Base-by-base conservation (phyloP, 1,140 invertebrate genomes). In the Popillia japonica region DNA sequence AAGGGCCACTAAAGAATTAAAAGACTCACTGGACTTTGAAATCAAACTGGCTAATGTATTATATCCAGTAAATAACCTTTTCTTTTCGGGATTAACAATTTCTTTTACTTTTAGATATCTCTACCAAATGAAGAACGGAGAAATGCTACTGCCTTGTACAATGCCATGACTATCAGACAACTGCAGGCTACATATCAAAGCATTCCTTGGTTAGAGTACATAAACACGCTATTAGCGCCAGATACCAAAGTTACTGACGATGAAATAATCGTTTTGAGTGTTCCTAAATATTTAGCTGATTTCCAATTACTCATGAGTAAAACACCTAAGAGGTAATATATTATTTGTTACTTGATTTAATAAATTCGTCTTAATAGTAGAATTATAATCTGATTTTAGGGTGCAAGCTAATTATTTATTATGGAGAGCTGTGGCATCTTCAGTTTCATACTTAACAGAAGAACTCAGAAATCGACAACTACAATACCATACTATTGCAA, bases 111-210 rank as follows among this genome's bases (percentile, higher is more conserved):
- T 11, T 81, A 97, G 95, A 96, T 96, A 80, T 97, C 96, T 0
- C 87, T 96, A 81, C 96, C 97, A 2, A 90, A 92, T 78, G 96
- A 99, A 86, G 95, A 98, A 87, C 90, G 97, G 72, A 90, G 97
- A 78, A 98, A 99, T 86, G 95, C 95, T 2, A 94, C 95, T 3
- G 93, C 94, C 78, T 88, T 98, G 3, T 98, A 98, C 87, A 98
- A 99, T 84, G 94, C 95, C 11, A 96, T 96, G 91, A 94, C 92
- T 0, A 88, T 98, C 3, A 85, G 85, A 4, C 90, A 98, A 78
- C 84, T 99, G 8, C 91, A 94, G 81, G 82, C 89, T 23, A 92
- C 92, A 73, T 95, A 93, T 83, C 92, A 93, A 3, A 91, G 89
- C 80, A 88, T 93, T 59, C 88, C 91, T 68, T 93, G 92, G 92